A percentile compares a stretch with the other conserved stretches of the same genome.
Evolutionary conservation across 2,888 invertebrate species (phyloP).

Genomic region (Dasysyrphus tricinctus): DNA sequence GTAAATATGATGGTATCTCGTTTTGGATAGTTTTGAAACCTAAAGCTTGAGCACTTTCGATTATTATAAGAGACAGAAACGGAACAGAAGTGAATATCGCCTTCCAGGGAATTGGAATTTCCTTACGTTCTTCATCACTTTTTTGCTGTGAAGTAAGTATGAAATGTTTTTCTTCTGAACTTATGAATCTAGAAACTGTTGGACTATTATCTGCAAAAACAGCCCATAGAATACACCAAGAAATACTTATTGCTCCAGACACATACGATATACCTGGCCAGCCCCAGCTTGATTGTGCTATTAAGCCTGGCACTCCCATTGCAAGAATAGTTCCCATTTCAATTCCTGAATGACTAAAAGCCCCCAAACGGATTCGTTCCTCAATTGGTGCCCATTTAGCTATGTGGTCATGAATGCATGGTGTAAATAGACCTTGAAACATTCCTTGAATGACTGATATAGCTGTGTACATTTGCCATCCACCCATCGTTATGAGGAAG

Average conservation of each 20-base stretch:
- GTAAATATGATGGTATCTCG: conserved; percentile 88
- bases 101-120: conserved; percentile 86
- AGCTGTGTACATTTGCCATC: conserved; percentile 85
- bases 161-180: conserved; percentile 85
- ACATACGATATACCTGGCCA: conserved; percentile 88
- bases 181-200: conserved; percentile 84
- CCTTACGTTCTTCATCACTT: conserved; percentile 73
- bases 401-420: conserved; percentile 86
- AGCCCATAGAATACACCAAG: conserved; percentile 85
- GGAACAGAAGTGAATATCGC: conserved; percentile 86
- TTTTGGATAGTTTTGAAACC: conserved; percentile 88
- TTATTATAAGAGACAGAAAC: conserved; percentile 85
- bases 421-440: conserved; percentile 87
- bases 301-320: conserved; percentile 86
- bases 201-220: conserved; percentile 86
- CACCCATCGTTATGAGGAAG: conserved; percentile 86
- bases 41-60: conserved; percentile 87
- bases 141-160: conserved; percentile 85
- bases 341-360: conserved; percentile 85
- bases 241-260: conserved; percentile 84
- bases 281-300: conserved; percentile 85
- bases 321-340: conserved; percentile 88
- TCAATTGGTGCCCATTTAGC: conserved; percentile 88
- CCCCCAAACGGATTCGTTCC: conserved; percentile 86
- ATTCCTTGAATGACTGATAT: conserved; percentile 87